Evolutionary conservation across 2,888 invertebrate species (phyloP).

Genomic region (Pristionchus mayeri): DNA sequence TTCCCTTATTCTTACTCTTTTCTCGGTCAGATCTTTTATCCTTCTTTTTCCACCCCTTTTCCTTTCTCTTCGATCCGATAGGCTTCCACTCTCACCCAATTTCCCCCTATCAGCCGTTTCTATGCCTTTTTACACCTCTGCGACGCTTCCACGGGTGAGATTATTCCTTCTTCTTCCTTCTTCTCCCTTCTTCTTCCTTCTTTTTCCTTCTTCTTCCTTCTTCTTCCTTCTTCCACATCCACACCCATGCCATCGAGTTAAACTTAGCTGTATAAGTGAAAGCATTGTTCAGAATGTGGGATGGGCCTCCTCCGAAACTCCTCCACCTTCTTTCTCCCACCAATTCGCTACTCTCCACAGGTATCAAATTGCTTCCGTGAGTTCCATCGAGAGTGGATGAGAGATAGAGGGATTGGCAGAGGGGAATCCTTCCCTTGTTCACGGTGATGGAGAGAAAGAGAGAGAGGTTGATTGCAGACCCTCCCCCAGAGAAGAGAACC

Average conservation of each 20-base stretch:
- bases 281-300: neutral
- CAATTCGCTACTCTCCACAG: slow-evolving; percentile 5
- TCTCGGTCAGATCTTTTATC: slow-evolving; percentile 40
- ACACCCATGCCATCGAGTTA: too few species aligned
- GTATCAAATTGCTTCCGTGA: slow-evolving; percentile 21
- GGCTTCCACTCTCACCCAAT: neutral
- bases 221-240: too few species aligned
- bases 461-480: slow-evolving; percentile 16
- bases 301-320: neutral
- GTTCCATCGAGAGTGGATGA: neutral
- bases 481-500: neutral
- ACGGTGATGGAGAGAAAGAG: neutral
- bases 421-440: too few species aligned
- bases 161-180: neutral
- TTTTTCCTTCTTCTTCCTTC: too few species aligned
- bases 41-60: neutral
- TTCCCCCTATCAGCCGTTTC: neutral
- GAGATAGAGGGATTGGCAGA: slow-evolving; percentile 3
- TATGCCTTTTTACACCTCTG: slow-evolving; percentile 24
- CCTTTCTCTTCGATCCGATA: slow-evolving; percentile 6
- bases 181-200: too few species aligned
- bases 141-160: slow-evolving; percentile 8
- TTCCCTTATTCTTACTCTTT: slow-evolving; percentile 25
- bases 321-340: neutral
- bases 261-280: too few species aligned